Percentiles rank a stretch among this genome's conserved stretches.
These are phyloP conservation scores for Nibea coibor DNA, from an alignment of 2,113 vertebrate genomes.

Conservation along the genomic window DNA sequence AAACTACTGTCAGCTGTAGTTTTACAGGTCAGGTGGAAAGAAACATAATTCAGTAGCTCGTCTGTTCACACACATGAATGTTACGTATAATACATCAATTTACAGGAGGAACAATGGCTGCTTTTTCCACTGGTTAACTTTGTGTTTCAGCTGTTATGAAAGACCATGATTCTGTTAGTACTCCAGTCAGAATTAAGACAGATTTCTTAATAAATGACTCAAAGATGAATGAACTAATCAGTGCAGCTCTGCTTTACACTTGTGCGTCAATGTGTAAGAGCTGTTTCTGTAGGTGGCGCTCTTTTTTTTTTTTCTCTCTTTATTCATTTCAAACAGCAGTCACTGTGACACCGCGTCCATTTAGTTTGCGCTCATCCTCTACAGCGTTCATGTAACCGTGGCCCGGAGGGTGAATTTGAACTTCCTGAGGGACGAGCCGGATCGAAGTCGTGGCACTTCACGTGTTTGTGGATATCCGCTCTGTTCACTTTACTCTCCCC, in stretches of 20 bases:
- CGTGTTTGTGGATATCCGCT: background rate
- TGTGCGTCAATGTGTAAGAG: too few species aligned
- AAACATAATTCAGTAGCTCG: background rate
- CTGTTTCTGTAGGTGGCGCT: too few species aligned
- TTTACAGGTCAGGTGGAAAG: slow-evolving; percentile 4
- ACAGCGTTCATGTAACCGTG: background rate
- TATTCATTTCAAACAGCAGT: too few species aligned
- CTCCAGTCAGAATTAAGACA: too few species aligned
- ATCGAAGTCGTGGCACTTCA: background rate
- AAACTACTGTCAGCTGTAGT: background rate
- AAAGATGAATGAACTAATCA: too few species aligned
- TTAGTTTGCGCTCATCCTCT: background rate
- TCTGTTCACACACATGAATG: background rate
- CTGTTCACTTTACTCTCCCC: background rate
- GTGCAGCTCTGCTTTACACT: too few species aligned
- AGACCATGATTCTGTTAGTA: background rate
- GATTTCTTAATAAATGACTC: too few species aligned
- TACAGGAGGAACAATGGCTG: background rate
- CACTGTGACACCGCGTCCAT: background rate
- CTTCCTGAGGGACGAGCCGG: background rate
- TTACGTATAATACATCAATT: background rate
- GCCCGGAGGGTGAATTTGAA: background rate
- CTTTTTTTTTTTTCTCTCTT: too few species aligned
- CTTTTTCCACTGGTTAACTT: background rate
- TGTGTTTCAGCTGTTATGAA: background rate